Evolutionary conservation across 2,888 invertebrate species (phyloP), one percentile per base, ranked within the genome.

Genomic region (Hanleya hanleyi): DNA sequence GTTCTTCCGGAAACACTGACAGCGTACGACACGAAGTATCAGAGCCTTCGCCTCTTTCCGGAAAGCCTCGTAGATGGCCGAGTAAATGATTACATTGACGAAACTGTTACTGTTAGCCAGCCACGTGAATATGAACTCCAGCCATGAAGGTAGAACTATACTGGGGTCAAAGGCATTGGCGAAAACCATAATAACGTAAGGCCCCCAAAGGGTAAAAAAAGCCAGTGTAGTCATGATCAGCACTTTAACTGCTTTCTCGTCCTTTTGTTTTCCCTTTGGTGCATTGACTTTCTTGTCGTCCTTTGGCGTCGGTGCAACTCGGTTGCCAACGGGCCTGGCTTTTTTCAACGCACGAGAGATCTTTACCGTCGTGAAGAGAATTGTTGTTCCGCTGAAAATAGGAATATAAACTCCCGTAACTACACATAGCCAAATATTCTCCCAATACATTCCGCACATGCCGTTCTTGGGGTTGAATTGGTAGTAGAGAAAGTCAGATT

Each of bases 61-160:
- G 70, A 81, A 81, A 47, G 71, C 67, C n/a, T 72, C 70, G 50
- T 79, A 80, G 33, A 76, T 72, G 22, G 67, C 69, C 2, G 79
- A 80, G 57, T 81, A 82, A n/a, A 82, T 78, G 33, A 81, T 68
- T n/a, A 82, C 82, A 37, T 82, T 80, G 50, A 78, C 74, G 65
- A 81, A 82, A 51, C 81, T 82, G 70, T 81, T 82, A 29, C 75
- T 73, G 67, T 82, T 81, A 6, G 79, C 81, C 35, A 82, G 38
- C 81, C 82, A 81, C 50, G 77, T 51, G 2, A 76, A 73, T 3
- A 69, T 66, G 49, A 81, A 82, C 18, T 71, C 66, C 6, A 76
- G 51, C 12, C 51, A 33, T 26, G 64, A 51, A 3, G 79, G 79
- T 15, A 75, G 61, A 9, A 26, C 32, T 0, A 69, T 26, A 50